phyloP scores from a whole-genome alignment of 2,888 invertebrate genomes.

The Calliopum simillimum region DNA sequence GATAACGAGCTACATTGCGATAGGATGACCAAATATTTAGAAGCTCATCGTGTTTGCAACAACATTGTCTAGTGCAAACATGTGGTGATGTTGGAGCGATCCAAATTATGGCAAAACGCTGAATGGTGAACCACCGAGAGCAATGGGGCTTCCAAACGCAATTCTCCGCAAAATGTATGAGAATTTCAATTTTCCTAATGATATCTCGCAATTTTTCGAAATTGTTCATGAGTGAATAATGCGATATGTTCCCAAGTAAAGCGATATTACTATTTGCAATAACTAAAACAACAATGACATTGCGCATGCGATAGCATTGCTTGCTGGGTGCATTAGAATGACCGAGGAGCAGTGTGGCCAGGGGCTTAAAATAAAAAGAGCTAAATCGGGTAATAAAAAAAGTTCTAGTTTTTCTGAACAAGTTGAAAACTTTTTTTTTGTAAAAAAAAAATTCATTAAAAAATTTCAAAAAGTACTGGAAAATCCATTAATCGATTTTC shows the following conservation, averaged over 20 bases:
- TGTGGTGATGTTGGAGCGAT: neutral
- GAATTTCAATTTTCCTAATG: conserved; percentile 25
- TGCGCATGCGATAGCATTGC: neutral
- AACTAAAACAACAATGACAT: neutral
- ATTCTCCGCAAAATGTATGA: neutral
- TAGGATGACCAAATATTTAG: conserved; percentile 2
- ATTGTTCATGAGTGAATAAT: conserved; percentile 24
- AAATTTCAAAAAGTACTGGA: too few relatives aligned
- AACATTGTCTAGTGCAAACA: neutral
- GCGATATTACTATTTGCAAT: neutral
- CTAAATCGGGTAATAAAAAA: too few relatives aligned
- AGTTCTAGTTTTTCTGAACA: too few relatives aligned
- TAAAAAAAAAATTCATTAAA: too few relatives aligned
- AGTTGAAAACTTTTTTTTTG: too few relatives aligned
- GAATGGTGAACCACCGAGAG: neutral
- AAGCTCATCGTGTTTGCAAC: neutral
- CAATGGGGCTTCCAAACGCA: neutral
- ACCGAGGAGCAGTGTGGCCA: conserved; percentile 17
- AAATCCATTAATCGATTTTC: too few relatives aligned
- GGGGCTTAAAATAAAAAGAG: too few relatives aligned
- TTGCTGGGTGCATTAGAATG: conserved; percentile 21
- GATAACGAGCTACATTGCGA: conserved; percentile 11
- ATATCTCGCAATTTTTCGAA: conserved; percentile 26
- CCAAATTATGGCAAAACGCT: neutral
- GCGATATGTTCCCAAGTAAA: neutral